Percentiles rank a stretch among this genome's conserved stretches.
These are phyloP conservation scores for Micronisus gabar DNA, from an alignment of 2,113 vertebrate species.

Conservation along the genomic window DNA sequence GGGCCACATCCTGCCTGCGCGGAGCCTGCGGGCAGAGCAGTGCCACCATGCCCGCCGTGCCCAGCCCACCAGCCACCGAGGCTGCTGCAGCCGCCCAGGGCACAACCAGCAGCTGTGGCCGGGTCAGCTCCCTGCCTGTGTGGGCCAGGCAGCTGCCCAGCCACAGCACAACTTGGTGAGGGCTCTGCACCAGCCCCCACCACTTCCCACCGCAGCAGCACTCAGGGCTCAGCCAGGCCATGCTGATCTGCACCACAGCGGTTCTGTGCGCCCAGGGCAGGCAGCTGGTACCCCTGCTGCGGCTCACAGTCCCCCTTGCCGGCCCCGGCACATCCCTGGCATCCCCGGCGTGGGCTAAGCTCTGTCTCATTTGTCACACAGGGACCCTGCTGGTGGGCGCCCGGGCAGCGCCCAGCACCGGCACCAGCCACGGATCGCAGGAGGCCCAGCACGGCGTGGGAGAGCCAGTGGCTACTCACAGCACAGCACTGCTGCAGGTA, in stretches of 20 bases:
- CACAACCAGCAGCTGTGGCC: too few species aligned
- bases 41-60: background rate
- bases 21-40: too few species aligned
- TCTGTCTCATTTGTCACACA: background rate
- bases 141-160: too few species aligned
- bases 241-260: rapidly evolving
- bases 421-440: rapidly evolving
- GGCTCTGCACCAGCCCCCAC: background rate
- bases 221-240: background rate
- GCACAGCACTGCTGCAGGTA: constrained; percentile 9
- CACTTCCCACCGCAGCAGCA: background rate
- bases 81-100: background rate
- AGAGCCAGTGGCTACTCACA: background rate
- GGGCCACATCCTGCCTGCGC: background rate
- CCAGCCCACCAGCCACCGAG: background rate
- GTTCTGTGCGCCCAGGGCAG: background rate
- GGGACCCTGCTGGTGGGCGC: background rate
- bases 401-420: background rate
- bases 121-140: too few species aligned
- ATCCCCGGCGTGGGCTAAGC: rapidly evolving
- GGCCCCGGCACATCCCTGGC: rapidly evolving
- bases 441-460: background rate
- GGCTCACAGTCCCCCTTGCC: background rate
- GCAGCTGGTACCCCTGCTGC: rapidly evolving
- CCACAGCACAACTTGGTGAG: background rate